Evolutionary conservation across 2,888 invertebrate species (phyloP).

Genomic region (Agrilus mali): DNA sequence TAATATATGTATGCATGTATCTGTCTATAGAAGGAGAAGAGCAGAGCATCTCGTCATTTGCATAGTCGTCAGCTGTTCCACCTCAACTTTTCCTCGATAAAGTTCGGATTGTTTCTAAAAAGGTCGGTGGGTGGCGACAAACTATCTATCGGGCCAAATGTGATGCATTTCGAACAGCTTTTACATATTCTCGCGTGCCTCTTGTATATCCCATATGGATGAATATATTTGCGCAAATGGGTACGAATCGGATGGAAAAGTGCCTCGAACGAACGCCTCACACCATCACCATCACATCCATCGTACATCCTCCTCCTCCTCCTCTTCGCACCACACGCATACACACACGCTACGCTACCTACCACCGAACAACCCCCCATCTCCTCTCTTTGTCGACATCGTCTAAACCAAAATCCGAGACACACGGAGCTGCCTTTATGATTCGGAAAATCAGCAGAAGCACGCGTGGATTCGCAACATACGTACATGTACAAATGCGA

Average conservation of each 20-base stretch:
- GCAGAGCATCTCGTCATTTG: slow-evolving; percentile 33
- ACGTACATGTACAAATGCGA: too few relatives aligned
- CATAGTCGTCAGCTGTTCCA: slow-evolving; percentile 41
- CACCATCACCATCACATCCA: too few relatives aligned
- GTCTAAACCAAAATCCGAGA: too few relatives aligned
- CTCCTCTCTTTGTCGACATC: slow-evolving; percentile 4
- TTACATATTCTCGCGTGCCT: slow-evolving; percentile 29
- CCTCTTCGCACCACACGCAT: neutral
- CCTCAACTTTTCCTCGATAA: slow-evolving; percentile 37
- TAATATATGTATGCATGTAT: too few relatives aligned
- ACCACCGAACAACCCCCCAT: neutral
- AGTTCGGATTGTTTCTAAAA: slow-evolving; percentile 27
- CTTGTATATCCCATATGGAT: slow-evolving; percentile 24
- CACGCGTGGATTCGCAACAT: too few relatives aligned
- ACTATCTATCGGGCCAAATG: slow-evolving; percentile 34
- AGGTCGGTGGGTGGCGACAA: slow-evolving; percentile 33
- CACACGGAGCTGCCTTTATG: too few relatives aligned
- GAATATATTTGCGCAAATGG: slow-evolving; percentile 25
- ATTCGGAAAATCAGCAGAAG: too few relatives aligned
- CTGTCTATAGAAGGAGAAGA: slow-evolving; percentile 9
- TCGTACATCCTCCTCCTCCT: too few relatives aligned
- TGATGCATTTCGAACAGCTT: slow-evolving; percentile 32
- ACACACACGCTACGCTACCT: neutral
- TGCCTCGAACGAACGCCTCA: neutral
- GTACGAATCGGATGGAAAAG: slow-evolving; percentile 20